These are phyloP conservation scores for Maccullochella peelii DNA, from an alignment of 2,113 vertebrate genomes.

Conservation along the genomic window DNA sequence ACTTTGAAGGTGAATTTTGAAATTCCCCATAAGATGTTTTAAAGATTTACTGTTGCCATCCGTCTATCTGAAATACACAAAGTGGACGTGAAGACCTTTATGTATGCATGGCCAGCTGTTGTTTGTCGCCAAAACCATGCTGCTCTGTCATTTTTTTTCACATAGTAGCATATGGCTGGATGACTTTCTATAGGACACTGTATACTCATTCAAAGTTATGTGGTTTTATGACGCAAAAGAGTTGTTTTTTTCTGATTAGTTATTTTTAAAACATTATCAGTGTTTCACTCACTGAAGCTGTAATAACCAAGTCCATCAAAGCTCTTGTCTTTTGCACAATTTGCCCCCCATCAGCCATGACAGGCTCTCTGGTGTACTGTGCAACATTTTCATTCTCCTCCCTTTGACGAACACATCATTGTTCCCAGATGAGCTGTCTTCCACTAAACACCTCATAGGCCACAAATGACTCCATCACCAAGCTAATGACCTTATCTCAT, in stretches of 20 bases:
- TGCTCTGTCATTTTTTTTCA: constrained; percentile 73
- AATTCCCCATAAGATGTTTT: constrained; percentile 60
- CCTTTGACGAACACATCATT: constrained; percentile 65
- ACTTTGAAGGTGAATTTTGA: constrained; percentile 74
- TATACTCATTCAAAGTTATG: constrained; percentile 66
- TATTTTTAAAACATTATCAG: constrained; percentile 13
- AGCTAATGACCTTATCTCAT: constrained; percentile 64
- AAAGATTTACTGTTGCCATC: constrained; percentile 66
- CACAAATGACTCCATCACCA: constrained; percentile 57
- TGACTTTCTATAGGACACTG: constrained; percentile 77
- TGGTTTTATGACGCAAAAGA: constrained; percentile 39
- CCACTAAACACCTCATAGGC: constrained; percentile 64
- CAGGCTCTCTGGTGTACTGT: constrained; percentile 52
- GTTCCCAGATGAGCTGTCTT: constrained; percentile 69
- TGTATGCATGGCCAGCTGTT: constrained; percentile 81
- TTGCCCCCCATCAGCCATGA: constrained; percentile 56
- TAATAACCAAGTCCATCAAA: constrained; percentile 58
- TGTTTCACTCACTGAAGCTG: constrained; percentile 16
- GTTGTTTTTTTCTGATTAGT: constrained; percentile 7
- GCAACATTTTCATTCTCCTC: constrained; percentile 59
- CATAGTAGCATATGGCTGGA: constrained; percentile 76
- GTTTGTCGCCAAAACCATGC: constrained; percentile 73
- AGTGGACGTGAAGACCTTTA: constrained; percentile 69
- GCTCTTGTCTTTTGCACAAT: constrained; percentile 55
- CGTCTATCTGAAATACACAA: constrained; percentile 54